These are phyloP conservation scores for Probaryconus sp. DNA, from an alignment of 1,140 invertebrate genomes.

Conservation along the genomic window DNA sequence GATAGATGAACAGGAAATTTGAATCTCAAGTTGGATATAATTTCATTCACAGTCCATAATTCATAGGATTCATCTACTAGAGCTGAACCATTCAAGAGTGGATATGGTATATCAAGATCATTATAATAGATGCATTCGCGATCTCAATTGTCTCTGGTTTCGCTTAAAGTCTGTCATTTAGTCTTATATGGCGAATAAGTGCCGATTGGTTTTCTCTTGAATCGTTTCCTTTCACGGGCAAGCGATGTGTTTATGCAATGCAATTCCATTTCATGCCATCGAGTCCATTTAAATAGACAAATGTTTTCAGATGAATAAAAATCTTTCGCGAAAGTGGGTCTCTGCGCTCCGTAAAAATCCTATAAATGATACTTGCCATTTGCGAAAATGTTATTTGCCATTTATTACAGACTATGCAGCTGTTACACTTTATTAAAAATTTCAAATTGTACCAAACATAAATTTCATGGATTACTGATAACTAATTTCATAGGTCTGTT, in stretches of 20 bases:
- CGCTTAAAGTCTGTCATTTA: slow-evolving; percentile 13
- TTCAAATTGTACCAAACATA: too few relatives aligned
- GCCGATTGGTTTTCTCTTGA: slow-evolving; percentile 60
- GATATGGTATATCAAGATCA: too few relatives aligned
- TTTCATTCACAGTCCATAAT: too few relatives aligned
- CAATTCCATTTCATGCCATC: too few relatives aligned
- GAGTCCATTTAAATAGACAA: slow-evolving; percentile 56
- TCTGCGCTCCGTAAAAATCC: slow-evolving; percentile 54
- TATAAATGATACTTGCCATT: slow-evolving; percentile 62
- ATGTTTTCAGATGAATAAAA: slow-evolving; percentile 58
- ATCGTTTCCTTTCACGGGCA: slow-evolving; percentile 51
- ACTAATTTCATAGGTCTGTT: too few relatives aligned
- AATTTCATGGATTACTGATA: too few relatives aligned
- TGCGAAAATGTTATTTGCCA: slow-evolving; percentile 43
- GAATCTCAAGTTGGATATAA: too few relatives aligned
- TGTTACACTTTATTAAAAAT: too few relatives aligned
- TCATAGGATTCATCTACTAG: too few relatives aligned
- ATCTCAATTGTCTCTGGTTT: slow-evolving; percentile 25
- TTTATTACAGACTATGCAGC: slow-evolving; percentile 61
- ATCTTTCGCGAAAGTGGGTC: slow-evolving; percentile 68
- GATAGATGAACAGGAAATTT: too few relatives aligned
- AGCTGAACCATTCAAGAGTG: too few relatives aligned
- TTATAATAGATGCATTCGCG: slow-evolving; percentile 22
- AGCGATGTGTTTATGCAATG: slow-evolving; percentile 33
- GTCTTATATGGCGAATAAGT: slow-evolving; percentile 57